Base-by-base conservation (phyloP, 2,888 invertebrate genomes). In the Scaptomyza tumidula region DNA sequence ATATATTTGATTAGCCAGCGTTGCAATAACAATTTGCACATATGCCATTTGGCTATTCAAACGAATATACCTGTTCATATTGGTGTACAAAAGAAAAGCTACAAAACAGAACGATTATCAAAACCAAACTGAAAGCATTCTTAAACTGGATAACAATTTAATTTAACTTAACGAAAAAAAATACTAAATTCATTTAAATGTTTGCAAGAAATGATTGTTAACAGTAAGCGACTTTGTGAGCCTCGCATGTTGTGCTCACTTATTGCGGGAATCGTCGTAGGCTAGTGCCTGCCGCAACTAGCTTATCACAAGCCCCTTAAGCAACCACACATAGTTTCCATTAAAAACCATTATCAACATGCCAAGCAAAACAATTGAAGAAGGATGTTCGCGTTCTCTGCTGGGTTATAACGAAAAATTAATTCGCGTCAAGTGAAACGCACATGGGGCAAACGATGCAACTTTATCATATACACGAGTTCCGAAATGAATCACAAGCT, bases 371-470 rank as follows among this genome's bases (percentile, higher is more conserved):
- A 10, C 33, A 33, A 33, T 33, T 11, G 11, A 31, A 31, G 31
- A 7, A 9, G 33, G 57, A 66, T 16, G 63, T 65, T 31, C 53
- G 63, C 0, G 9, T 65, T 6, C 63, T 65, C n/a, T 65, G 65
- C 37, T 62, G 19, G 62, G 10, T 62, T 14, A 14, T 59, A 43
- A 49, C 63, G 1, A 61, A 43, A 61, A 61, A 27, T 46, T 46
- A 61, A 31, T 31, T 11, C 63, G 0, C 62, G 44, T 5, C 62
- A 66, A 0, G 66, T 65, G 4, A 45, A 65, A 4, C 45, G 54
- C 5, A 65, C 65, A 1, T 65, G 65, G 65, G 65, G 65, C 0
- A 62, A 54, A 29, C 62, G 65, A 0, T 63, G 62, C n/a, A 63
- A 62, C 5, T 50, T 44, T 29, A 50, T 62, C 1, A 6, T 57